A percentile compares a stretch with the other conserved stretches of the same genome.
These are phyloP conservation scores for Meiosimyza decipiens DNA, from an alignment of 2,888 invertebrate species.

Conservation along the genomic window DNA sequence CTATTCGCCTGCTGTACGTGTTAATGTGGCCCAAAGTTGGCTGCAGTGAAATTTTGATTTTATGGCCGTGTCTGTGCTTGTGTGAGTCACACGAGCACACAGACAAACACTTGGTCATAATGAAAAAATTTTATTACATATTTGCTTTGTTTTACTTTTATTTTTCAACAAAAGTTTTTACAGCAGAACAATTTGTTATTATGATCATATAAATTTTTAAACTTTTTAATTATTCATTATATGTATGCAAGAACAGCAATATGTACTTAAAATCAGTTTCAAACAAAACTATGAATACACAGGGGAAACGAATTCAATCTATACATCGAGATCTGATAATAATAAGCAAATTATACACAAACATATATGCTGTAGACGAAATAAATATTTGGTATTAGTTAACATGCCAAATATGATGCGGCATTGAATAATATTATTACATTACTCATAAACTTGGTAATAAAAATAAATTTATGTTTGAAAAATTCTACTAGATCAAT, in stretches of 20 bases:
- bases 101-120: constrained; percentile 36
- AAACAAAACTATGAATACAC: no score
- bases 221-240: constrained; percentile 11
- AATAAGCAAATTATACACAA: no score
- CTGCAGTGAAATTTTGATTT: constrained; percentile 26
- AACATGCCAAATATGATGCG: no score
- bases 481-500: no score
- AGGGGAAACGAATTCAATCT: no score
- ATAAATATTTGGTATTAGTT: no score
- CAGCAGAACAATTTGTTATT: constrained; percentile 38
- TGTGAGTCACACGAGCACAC: constrained; percentile 14
- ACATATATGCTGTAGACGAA: no score
- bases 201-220: constrained; percentile 19
- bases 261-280: no score
- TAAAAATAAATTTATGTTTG: no score
- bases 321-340: no score
- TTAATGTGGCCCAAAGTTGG: constrained; percentile 22
- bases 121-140: not conserved
- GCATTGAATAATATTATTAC: no score
- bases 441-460: no score
- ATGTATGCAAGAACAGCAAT: not conserved
- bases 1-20: constrained; percentile 4
- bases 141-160: constrained; percentile 1
- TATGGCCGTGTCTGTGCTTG: constrained; percentile 3
- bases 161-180: constrained; percentile 19